These are phyloP conservation scores for Philonicus albiceps DNA, from an alignment of 2,888 invertebrate species.

Conservation along the genomic window DNA sequence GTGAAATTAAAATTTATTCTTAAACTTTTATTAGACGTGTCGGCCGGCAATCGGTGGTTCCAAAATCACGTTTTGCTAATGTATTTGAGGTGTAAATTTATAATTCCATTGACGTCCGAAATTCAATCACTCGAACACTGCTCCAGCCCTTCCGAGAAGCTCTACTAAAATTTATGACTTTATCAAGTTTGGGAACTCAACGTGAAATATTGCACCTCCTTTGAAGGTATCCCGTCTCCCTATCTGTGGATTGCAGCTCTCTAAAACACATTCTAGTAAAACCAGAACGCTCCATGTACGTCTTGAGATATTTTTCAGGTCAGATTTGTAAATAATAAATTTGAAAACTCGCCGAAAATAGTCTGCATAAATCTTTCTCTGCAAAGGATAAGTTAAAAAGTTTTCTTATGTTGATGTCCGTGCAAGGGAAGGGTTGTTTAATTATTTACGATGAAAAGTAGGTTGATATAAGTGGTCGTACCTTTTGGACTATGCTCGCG, in stretches of 20 bases:
- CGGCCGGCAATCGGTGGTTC: background rate
- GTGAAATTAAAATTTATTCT: constrained; percentile 24
- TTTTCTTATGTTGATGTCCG: constrained; percentile 17
- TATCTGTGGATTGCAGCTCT: constrained; percentile 3
- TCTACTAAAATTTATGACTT: constrained; percentile 16
- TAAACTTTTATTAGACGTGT: constrained; percentile 2
- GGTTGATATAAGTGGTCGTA: constrained; percentile 24
- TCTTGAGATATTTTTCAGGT: constrained; percentile 31
- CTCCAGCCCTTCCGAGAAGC: background rate
- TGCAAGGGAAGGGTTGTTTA: constrained; percentile 23
- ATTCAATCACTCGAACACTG: constrained; percentile 27
- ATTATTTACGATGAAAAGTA: constrained; percentile 22
- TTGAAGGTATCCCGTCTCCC: constrained; percentile 2
- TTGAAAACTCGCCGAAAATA: constrained; percentile 37
- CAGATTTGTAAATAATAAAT: constrained; percentile 40
- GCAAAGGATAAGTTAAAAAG: constrained; percentile 29
- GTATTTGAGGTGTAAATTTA: constrained; percentile 29
- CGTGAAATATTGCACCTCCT: constrained; percentile 28
- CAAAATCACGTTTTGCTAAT: background rate
- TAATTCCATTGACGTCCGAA: constrained; percentile 30
- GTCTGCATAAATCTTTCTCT: constrained; percentile 32
- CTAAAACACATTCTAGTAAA: background rate
- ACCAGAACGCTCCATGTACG: background rate
- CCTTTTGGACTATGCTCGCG: constrained; percentile 1
- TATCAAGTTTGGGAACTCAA: constrained; percentile 23